Percentiles rank a stretch among this genome's conserved stretches.
Conservation (phyloP, 2,113 vertebrate species). For the Barbus barbus region DNA sequence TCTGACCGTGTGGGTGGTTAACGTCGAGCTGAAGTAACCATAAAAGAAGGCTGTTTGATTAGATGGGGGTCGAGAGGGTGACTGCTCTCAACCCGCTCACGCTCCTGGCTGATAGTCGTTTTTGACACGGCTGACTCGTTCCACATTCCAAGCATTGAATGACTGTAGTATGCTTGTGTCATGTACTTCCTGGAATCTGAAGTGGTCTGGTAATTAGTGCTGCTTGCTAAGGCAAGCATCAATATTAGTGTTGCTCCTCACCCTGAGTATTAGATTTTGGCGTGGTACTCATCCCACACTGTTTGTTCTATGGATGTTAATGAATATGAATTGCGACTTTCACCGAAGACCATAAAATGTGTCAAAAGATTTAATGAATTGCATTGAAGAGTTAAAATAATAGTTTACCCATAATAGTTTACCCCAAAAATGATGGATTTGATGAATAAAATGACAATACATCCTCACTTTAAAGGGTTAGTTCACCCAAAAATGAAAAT, state of each 20-base stretch:
- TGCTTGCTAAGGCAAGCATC: background rate
- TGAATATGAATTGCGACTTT: background rate
- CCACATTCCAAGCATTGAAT: constrained; percentile 40
- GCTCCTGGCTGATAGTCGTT: constrained; percentile 29
- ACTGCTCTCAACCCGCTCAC: background rate
- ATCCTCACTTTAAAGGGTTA: no score
- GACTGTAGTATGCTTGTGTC: constrained; percentile 37
- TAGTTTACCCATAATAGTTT: no score
- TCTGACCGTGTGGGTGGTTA: constrained; percentile 4
- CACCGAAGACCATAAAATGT: background rate
- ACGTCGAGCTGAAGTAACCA: background rate
- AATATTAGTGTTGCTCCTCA: background rate
- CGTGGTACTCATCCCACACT: background rate
- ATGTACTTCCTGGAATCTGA: constrained; percentile 42
- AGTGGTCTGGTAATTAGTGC: background rate
- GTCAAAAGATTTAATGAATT: background rate
- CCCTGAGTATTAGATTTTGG: background rate
- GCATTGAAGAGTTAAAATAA: background rate
- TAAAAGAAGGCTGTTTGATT: constrained; percentile 39
- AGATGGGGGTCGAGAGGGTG: constrained; percentile 13
- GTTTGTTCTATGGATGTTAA: background rate
- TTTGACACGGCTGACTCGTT: constrained; percentile 16
- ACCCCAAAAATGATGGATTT: background rate
- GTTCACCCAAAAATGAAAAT: no score
- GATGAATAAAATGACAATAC: background rate